phyloP scores from a whole-genome alignment of 2,888 invertebrate species.

The Drosophila colorata region DNA sequence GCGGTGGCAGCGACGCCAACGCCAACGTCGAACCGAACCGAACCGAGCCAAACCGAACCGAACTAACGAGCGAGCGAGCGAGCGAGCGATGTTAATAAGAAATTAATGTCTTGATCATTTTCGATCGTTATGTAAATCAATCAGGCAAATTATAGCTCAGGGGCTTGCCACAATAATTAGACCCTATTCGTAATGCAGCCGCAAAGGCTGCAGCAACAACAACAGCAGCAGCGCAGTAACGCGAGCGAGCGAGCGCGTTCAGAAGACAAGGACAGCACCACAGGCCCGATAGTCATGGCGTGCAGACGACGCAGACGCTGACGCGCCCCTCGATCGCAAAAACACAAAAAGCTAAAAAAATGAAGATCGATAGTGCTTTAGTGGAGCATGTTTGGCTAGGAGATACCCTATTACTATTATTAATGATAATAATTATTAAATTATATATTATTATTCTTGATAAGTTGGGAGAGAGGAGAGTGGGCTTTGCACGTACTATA shows the following conservation, averaged over 20 bases:
- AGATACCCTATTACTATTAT: slow-evolving; percentile 1
- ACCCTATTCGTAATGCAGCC: slow-evolving; percentile 83
- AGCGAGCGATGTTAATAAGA: slow-evolving; percentile 83
- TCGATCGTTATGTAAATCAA: slow-evolving; percentile 86
- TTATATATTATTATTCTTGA: too few relatives aligned
- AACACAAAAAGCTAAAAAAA: slow-evolving; percentile 31
- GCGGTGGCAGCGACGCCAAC: slow-evolving; percentile 43
- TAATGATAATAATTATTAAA: too few relatives aligned
- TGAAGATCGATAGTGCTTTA: not conserved
- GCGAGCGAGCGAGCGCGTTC: slow-evolving; percentile 17
- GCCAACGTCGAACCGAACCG: slow-evolving; percentile 26
- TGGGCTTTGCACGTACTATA: too few relatives aligned
- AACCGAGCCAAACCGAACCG: slow-evolving; percentile 2
- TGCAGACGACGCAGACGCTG: slow-evolving; percentile 69
- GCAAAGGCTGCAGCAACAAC: slow-evolving; percentile 59
- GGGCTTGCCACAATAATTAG: slow-evolving; percentile 85
- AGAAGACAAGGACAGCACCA: slow-evolving; percentile 10
- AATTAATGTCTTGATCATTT: slow-evolving; percentile 86
- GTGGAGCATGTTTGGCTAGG: not conserved
- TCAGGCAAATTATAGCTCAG: slow-evolving; percentile 85
- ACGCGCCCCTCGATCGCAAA: slow-evolving; percentile 75
- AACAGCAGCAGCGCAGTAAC: slow-evolving; percentile 13
- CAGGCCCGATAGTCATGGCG: slow-evolving; percentile 62
- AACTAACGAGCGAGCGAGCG: slow-evolving; percentile 37
- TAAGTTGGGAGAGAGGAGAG: too few relatives aligned